Base-by-base conservation (phyloP, 2,888 invertebrate species). In the Ferdinandea cuprea region DNA sequence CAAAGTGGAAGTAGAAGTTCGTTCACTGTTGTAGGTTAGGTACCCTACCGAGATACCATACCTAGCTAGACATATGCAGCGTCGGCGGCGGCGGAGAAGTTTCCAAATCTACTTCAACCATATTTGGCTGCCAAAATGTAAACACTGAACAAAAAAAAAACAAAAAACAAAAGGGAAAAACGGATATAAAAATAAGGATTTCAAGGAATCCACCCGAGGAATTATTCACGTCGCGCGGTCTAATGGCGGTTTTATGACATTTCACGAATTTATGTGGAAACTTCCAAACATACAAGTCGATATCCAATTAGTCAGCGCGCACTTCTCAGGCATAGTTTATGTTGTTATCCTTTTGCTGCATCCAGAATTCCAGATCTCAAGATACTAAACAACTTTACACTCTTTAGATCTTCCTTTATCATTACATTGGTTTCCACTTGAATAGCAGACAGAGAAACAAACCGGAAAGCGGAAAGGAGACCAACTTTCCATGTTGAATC, bases 301-400 rank as follows among this genome's bases (percentile, higher is more conserved):
- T 83, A 61, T 77, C 77, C 81, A 83, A 83, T 83, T 83, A 83
- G 83, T 72, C 54, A 25, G 42, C 58, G 28, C 69, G 42, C 54
- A 69, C 50, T 58, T 73, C 68, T 42, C 58, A 32, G 42, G 68
- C 11, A n/a, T n/a, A 56, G 37, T 61, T n/a, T n/a, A n/a, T n/a
- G n/a, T n/a, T 46, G 35, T 63, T 35, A 58, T 65, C 42, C 37
- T 46, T 52, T 40, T 74, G 25, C 30, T 61, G 61, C 48, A 63
- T 58, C 71, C 50, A 35, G n/a, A n/a, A n/a, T 21, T 58, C 32
- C 13, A 13, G 15, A n/a, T 11, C 19, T 17, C n/a, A 3, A 32
- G 17, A 25, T n/a, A n/a, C n/a, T n/a, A n/a, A 15, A 44, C 35
- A 40, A 61, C 2, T 44, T 59, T 66, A 25, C 76, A 52, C 52